Evolutionary conservation across 1,140 invertebrate genomes (phyloP), one percentile per base, ranked within the genome.

Genomic region (Vanessa tameamea): DNA sequence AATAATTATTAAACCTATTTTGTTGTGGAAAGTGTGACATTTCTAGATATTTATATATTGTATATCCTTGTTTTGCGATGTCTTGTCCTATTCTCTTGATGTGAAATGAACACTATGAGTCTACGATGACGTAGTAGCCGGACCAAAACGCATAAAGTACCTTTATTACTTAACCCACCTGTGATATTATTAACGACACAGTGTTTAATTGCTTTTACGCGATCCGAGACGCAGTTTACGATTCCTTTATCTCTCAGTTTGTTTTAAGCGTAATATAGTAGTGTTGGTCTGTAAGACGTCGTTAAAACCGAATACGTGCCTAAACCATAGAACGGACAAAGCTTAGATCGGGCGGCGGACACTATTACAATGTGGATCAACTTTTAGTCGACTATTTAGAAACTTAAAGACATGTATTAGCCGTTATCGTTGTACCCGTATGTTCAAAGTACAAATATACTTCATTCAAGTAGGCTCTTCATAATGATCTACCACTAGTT

Each of bases 251-350:
- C 76, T 70, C 16, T 63, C 71, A 67, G 65, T 78, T 76, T 78
- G 78, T 80, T 82, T 76, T 78, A 75, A 57, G 81, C 78, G 81
- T 83, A 83, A 81, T 79, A 70, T 79, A 78, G 79, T 81, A 78
- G 66, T 69, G 50, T 69, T 69, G 66, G 51, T 69, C 43, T 59
- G 51, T 59, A 59, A 57, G 50, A 43, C 31, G 15, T 69, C 66
- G 66, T 69, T 69, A 69, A 59, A 59, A 69, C 13, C 50, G 14
- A 69, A 57, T 69, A 69, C 51, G 37, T 26, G 50, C 37, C 50
- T 55, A 6, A 37, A 55, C 26, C 20, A 55, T 55, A 67, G 65
- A 67, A 15, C 31, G 55, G 5, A 1, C 16, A 23, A 4, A 8
- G 26, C 4, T 61, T 37, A 61, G 57, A 61, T 15, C 14, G 23